phyloP scores from a whole-genome alignment of 2,797 vertebrate species.

The Melanotaenia parkinsoni region DNA sequence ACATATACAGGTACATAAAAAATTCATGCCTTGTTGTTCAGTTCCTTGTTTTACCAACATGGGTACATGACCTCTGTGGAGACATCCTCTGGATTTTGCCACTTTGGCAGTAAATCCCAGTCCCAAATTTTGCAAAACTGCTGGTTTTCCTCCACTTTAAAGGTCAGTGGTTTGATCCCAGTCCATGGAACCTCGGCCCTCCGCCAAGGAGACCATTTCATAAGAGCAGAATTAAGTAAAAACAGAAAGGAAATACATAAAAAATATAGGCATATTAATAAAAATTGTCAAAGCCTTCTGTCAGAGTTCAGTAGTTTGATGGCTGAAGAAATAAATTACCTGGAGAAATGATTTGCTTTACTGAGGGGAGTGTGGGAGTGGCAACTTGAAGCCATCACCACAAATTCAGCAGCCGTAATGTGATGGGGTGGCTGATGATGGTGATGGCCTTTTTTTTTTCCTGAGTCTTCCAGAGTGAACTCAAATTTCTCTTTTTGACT shows the following conservation, averaged over 20 bases:
- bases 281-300: neutral
- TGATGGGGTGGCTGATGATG: neutral
- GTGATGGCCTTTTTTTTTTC: too few relatives aligned
- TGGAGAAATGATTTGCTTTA: too few relatives aligned
- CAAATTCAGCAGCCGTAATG: too few relatives aligned
- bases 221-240: neutral
- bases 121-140: neutral
- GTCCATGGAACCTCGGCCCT: neutral
- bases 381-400: too few relatives aligned
- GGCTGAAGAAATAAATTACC: neutral
- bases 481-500: too few relatives aligned
- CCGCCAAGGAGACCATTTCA: neutral
- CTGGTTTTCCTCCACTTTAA: neutral
- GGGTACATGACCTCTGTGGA: neutral
- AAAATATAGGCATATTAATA: neutral
- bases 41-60: neutral
- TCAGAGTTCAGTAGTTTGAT: neutral
- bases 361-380: too few relatives aligned
- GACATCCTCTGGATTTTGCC: too few relatives aligned
- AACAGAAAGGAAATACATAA: neutral
- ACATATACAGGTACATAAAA: neutral
- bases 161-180: neutral
- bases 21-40: neutral
- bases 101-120: neutral
- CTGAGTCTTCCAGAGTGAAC: too few relatives aligned